A percentile compares a stretch with the other conserved stretches of the same genome.
phyloP scores from a whole-genome alignment of 2,888 invertebrate genomes.

The Nomada hirtipes region DNA sequence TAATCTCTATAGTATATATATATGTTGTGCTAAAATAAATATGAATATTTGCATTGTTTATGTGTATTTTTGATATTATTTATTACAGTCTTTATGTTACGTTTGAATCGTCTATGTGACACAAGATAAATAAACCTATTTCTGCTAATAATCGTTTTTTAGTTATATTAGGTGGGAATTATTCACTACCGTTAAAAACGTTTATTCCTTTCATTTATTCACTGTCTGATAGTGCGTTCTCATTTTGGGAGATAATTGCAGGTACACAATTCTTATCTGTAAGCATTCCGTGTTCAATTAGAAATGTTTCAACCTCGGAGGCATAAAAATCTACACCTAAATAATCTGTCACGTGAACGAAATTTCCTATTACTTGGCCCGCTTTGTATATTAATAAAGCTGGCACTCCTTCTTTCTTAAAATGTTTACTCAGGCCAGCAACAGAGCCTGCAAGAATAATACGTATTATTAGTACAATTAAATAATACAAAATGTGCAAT shows the following conservation, averaged over 20 bases:
- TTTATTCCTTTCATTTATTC: slow-evolving; percentile 70
- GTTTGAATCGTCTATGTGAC: neutral
- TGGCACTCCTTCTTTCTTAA: slow-evolving; percentile 94
- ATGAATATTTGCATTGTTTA: slow-evolving; percentile 31
- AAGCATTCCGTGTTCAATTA: slow-evolving; percentile 93
- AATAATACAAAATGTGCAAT: neutral
- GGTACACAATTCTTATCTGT: slow-evolving; percentile 89
- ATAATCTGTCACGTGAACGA: slow-evolving; percentile 93
- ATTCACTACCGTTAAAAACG: slow-evolving; percentile 20
- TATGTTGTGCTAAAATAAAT: slow-evolving; percentile 24
- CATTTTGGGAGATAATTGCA: slow-evolving; percentile 81
- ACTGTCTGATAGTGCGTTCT: slow-evolving; percentile 80
- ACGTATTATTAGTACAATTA: too few relatives aligned
- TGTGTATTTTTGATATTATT: neutral
- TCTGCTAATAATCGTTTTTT: neutral
- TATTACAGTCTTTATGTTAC: neutral
- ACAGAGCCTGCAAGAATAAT: slow-evolving; percentile 86
- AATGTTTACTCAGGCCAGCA: slow-evolving; percentile 94
- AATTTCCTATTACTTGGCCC: slow-evolving; percentile 96
- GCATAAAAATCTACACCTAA: slow-evolving; percentile 96
- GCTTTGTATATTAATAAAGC: slow-evolving; percentile 96
- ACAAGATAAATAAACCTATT: neutral
- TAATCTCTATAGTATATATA: slow-evolving; percentile 7
- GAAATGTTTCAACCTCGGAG: slow-evolving; percentile 95
- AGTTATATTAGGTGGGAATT: neutral